phyloP scores from a whole-genome alignment of 2,888 invertebrate genomes.

The Toxonevra muliebris region DNA sequence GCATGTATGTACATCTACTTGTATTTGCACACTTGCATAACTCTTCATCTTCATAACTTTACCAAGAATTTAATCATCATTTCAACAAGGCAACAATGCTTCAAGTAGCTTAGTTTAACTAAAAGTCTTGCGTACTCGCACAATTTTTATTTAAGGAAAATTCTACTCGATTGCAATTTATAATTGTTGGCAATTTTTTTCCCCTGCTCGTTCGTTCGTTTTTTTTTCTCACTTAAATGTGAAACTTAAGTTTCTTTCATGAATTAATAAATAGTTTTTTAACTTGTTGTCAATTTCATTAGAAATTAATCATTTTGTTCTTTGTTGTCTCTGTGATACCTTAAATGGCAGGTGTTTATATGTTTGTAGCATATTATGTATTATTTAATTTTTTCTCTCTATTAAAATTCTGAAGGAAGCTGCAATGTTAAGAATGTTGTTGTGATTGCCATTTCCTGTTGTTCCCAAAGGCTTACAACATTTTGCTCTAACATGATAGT shows the following conservation, averaged over 20 bases:
- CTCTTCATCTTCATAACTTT: neutral
- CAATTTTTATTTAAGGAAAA: no score
- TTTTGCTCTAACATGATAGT: no score
- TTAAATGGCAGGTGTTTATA: no score
- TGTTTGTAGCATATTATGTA: no score
- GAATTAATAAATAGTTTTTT: conserved; percentile 10
- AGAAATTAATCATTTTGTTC: conserved; percentile 22
- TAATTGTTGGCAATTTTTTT: conserved; percentile 8
- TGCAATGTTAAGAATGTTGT: no score
- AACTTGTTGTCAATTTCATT: conserved; percentile 28
- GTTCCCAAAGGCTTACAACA: no score
- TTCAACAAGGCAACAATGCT: neutral
- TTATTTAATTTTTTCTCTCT: no score
- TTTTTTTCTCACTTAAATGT: conserved; percentile 5
- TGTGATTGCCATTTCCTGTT: no score
- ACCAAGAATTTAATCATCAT: neutral
- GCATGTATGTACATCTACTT: neutral
- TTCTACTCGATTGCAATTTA: neutral
- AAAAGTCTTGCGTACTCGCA: no score
- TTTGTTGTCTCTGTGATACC: neutral
- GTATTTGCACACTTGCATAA: neutral
- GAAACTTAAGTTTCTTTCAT: neutral
- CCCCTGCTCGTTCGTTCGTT: neutral
- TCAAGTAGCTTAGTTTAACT: no score
- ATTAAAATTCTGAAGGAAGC: no score